These are phyloP conservation scores for Rhinatrema bivittatum DNA, from an alignment of 2,797 vertebrate genomes.

Conservation along the genomic window DNA sequence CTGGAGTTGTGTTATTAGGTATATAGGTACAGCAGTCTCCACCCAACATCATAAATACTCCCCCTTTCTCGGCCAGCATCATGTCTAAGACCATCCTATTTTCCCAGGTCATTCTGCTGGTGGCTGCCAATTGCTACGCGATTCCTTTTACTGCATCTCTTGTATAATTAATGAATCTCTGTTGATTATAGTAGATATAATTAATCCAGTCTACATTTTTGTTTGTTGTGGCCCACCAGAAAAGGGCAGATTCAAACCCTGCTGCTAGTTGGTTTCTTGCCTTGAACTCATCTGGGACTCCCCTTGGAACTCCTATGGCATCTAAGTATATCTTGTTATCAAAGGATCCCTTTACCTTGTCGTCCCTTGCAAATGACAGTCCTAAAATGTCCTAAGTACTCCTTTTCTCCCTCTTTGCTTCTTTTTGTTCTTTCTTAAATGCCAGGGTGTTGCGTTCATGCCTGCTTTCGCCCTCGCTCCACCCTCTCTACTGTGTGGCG, in stretches of 20 bases:
- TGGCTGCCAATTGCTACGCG: background rate
- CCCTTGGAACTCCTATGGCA: background rate
- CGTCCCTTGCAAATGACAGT: too few relatives aligned
- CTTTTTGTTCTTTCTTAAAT: too few relatives aligned
- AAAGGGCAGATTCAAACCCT: background rate
- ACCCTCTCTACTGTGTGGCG: too few relatives aligned
- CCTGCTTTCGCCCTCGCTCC: too few relatives aligned
- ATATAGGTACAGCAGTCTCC: background rate
- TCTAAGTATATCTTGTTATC: background rate
- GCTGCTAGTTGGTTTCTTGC: background rate
- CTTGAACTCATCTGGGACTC: background rate
- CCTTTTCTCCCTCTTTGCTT: too few relatives aligned
- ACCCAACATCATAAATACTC: constrained; percentile 1
- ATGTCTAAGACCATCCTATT: background rate
- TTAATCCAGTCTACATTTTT: background rate
- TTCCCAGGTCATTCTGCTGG: background rate
- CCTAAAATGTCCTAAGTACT: too few relatives aligned
- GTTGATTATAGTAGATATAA: background rate
- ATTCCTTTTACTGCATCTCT: background rate
- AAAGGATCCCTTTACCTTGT: background rate
- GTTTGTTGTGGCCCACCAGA: background rate
- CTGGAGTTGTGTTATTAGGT: background rate
- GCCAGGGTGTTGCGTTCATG: too few relatives aligned
- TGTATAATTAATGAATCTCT: background rate
- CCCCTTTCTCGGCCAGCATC: background rate